phyloP scores from a whole-genome alignment of 2,113 vertebrate species.

The Myrmecobius fasciatus region DNA sequence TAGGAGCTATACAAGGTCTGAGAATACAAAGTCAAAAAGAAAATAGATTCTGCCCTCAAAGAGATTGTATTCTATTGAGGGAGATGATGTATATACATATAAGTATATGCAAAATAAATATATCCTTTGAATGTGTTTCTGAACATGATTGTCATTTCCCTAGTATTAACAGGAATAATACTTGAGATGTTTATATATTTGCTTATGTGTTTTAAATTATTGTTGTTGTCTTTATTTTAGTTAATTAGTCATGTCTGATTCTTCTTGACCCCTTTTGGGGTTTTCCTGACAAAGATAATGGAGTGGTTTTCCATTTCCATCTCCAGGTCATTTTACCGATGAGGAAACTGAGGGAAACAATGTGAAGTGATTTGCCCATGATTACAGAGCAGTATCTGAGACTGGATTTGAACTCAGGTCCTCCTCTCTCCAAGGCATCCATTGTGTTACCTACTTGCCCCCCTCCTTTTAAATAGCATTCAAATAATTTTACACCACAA shows the following conservation, averaged over 20 bases:
- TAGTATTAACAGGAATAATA: background rate
- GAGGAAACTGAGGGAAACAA: background rate
- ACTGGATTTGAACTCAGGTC: background rate
- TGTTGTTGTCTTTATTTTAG: background rate
- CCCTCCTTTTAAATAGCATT: background rate
- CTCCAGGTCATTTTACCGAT: background rate
- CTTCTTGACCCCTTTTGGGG: background rate
- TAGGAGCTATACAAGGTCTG: background rate
- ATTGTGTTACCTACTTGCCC: background rate
- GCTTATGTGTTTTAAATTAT: no score
- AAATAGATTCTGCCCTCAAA: background rate
- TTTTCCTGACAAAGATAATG: background rate
- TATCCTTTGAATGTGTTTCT: background rate
- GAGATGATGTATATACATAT: background rate
- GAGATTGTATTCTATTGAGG: background rate
- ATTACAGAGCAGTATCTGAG: background rate
- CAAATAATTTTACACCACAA: background rate
- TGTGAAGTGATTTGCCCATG: background rate
- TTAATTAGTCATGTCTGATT: background rate
- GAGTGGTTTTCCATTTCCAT: background rate
- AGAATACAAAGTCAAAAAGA: background rate
- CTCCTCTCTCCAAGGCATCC: background rate
- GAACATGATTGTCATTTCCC: background rate
- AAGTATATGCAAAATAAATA: background rate
- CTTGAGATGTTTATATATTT: background rate